Conservation (phyloP, 2,888 invertebrate genomes). For the Seira musarum region DNA sequence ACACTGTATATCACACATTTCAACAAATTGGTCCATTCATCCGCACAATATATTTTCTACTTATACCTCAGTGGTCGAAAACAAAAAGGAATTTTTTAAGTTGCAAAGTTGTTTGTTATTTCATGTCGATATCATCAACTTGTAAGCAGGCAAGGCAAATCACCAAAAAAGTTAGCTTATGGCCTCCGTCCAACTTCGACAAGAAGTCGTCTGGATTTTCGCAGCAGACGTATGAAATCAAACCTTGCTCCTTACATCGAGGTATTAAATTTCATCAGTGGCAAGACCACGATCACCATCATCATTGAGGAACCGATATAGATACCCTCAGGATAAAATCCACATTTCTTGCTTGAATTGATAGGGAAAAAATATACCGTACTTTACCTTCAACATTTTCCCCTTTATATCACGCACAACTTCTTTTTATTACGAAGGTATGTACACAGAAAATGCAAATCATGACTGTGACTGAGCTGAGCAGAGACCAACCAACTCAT, state of each 20-base stretch:
- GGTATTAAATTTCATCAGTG: slow-evolving; percentile 42
- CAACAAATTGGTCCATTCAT: slow-evolving; percentile 28
- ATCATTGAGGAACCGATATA: slow-evolving; percentile 45
- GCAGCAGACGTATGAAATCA: background rate
- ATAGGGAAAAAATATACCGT: slow-evolving; percentile 42
- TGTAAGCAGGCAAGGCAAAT: background rate
- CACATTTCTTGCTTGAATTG: background rate
- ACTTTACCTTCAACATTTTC: slow-evolving; percentile 41
- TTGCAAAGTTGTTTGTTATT: background rate
- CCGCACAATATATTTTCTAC: too few relatives aligned
- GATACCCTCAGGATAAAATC: slow-evolving; percentile 42
- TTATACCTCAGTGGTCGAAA: too few relatives aligned
- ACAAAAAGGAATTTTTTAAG: background rate
- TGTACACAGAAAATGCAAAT: slow-evolving; percentile 41
- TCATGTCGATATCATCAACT: slow-evolving; percentile 8
- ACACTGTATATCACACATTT: slow-evolving; percentile 50
- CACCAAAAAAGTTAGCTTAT: background rate
- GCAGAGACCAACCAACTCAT: background rate
- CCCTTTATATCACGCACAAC: slow-evolving; percentile 1
- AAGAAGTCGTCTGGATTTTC: slow-evolving; percentile 32
- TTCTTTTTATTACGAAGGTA: background rate
- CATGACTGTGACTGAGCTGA: slow-evolving; percentile 25
- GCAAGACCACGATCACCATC: slow-evolving; percentile 8
- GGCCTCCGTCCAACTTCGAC: background rate
- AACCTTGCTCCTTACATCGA: slow-evolving; percentile 6